Base-by-base conservation (phyloP, 1,140 invertebrate genomes). In the Helicoverpa zea region DNA sequence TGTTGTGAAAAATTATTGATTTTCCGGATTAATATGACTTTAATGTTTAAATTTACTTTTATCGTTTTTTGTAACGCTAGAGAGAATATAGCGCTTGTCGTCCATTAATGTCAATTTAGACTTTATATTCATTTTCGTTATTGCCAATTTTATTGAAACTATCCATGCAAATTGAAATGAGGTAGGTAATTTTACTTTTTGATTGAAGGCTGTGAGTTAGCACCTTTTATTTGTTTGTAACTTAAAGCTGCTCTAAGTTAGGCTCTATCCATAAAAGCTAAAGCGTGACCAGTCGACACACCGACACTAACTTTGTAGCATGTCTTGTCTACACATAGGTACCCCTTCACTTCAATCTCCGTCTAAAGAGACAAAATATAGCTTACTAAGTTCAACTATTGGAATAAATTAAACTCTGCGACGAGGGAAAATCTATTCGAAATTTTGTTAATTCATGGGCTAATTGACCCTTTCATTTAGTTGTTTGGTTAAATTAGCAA, bases 1-100 rank as follows among this genome's bases (percentile, higher is more conserved):
- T 70, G 66, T 70, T 70, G 66, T 70, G 49, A 70, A 70, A 68
- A 70, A 52, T 52, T 70, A 70, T 70, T 70, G 66, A 70, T 70
- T 70, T 70, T 70, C 66, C 66, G 66, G 66, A 70, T 70, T 70
- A 70, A 52, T 52, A 52, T 18, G 49, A 70, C n/a, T 70, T 70
- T 70, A 54, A 52, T 70, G 66, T 70, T 52, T 13, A 70, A 70
- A 70, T 68, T 70, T 52, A 13, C 23, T 43, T 52, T 70, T 70
- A 70, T 70, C 66, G 66, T 52, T 13, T 29, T 70, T 52, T 70
- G 66, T 14, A 70, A 70, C 66, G 66, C 66, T 70, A 70, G 18
- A 68, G 14, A 51, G 64, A 68, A 51, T 66, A 66, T 49, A 18
- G 64, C 64, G 43, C 16, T 68, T 68, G 64, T 70, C 18, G 66